Percentiles rank a stretch among this genome's conserved stretches.
phyloP scores from a whole-genome alignment of 1,140 invertebrate species.

The Dryas iulia region DNA sequence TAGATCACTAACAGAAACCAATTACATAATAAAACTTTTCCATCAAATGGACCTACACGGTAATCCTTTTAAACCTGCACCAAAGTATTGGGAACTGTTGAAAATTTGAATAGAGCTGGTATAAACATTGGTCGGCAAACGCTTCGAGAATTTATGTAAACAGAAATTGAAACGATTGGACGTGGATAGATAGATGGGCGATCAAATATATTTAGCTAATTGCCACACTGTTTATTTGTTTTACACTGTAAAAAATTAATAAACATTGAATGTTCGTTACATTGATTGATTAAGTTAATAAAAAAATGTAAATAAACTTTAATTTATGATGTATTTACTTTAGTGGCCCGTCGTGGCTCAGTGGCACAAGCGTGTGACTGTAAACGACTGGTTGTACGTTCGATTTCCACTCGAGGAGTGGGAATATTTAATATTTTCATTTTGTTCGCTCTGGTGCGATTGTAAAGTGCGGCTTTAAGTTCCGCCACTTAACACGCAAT shows the following conservation, averaged over 20 bases:
- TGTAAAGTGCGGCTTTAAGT: too few relatives aligned
- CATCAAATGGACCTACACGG: neutral
- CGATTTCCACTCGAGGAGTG: too few relatives aligned
- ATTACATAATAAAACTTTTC: neutral
- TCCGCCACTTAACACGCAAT: too few relatives aligned
- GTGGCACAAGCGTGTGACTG: too few relatives aligned
- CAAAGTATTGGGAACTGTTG: constrained; percentile 5
- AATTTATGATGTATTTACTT: too few relatives aligned
- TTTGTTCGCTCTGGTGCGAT: too few relatives aligned
- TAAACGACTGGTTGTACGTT: too few relatives aligned
- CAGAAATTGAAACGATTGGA: constrained; percentile 24
- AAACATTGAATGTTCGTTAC: neutral
- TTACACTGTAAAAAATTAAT: neutral
- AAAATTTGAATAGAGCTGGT: constrained; percentile 11
- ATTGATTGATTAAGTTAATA: too few relatives aligned
- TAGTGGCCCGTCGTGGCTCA: too few relatives aligned
- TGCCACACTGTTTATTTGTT: neutral
- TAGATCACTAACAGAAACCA: neutral
- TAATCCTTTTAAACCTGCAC: constrained; percentile 13
- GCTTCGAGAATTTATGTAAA: constrained; percentile 32
- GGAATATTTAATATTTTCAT: too few relatives aligned
- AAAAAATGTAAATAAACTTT: too few relatives aligned
- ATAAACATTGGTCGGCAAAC: constrained; percentile 10
- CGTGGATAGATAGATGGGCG: constrained; percentile 16
- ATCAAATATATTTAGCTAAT: constrained; percentile 15